Evolutionary conservation across 2,797 vertebrate species (phyloP).

Genomic region (Sebastes variabilis): DNA sequence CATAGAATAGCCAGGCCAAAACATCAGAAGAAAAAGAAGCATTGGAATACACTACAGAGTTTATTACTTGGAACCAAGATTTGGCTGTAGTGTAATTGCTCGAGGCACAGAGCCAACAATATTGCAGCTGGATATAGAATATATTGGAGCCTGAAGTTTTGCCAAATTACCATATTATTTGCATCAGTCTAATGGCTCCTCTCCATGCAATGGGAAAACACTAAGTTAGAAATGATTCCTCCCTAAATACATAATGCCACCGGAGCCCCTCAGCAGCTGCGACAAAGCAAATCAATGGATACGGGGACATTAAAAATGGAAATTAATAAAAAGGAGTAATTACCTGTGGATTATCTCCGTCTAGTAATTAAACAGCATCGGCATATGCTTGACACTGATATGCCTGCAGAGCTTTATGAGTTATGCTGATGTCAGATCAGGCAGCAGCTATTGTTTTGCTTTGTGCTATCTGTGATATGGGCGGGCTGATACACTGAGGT

Average conservation of each 20-base stretch:
- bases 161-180: constrained; percentile 63
- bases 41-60: constrained; percentile 2
- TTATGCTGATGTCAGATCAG: constrained; percentile 59
- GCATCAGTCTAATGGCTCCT: constrained; percentile 42
- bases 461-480: constrained; percentile 35
- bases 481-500: constrained; percentile 13
- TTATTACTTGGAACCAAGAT: constrained; percentile 29
- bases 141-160: constrained; percentile 25
- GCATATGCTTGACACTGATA: constrained; percentile 67
- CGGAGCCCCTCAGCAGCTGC: constrained; percentile 35
- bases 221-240: constrained; percentile 41
- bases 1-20: background rate
- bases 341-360: constrained; percentile 71
- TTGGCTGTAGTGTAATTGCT: constrained; percentile 21
- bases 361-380: constrained; percentile 69
- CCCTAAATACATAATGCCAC: constrained; percentile 18
- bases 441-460: constrained; percentile 55
- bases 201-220: constrained; percentile 18
- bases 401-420: constrained; percentile 60
- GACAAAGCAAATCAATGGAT: constrained; percentile 59
- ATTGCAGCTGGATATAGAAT: constrained; percentile 46
- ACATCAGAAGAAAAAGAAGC: background rate
- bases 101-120: constrained; percentile 36
- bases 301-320: constrained; percentile 58
- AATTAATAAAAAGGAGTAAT: constrained; percentile 75